phyloP scores from a whole-genome alignment of 2,888 invertebrate genomes.

The Drosophila atripex region DNA sequence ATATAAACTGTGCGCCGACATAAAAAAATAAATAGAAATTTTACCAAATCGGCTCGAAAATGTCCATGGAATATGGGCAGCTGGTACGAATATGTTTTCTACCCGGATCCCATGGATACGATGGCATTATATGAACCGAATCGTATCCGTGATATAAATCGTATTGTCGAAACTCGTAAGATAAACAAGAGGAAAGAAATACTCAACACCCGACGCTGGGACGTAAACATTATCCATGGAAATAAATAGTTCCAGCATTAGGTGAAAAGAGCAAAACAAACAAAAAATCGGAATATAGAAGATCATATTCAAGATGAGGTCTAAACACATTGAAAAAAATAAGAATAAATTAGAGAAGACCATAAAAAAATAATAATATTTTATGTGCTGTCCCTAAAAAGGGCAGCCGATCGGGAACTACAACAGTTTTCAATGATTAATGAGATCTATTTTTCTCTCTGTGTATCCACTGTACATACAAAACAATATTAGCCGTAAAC shows the following conservation, averaged over 20 bases:
- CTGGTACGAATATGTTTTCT: background rate
- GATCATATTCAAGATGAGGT: conserved; percentile 39
- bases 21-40: conserved; percentile 64
- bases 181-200: conserved; percentile 56
- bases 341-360: no score
- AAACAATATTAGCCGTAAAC: conserved; percentile 22
- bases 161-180: conserved; percentile 67
- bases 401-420: no score
- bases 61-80: background rate
- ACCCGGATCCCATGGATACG: background rate
- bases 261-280: background rate
- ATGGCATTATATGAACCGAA: conserved; percentile 17
- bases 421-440: no score
- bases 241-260: conserved; percentile 27
- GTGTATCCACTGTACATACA: background rate
- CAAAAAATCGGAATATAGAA: conserved; percentile 1
- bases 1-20: conserved; percentile 72
- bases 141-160: conserved; percentile 63
- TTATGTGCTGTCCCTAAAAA: no score
- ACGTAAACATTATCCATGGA: conserved; percentile 28
- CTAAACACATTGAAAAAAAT: background rate
- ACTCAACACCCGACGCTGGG: conserved; percentile 40
- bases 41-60: background rate
- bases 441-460: background rate
- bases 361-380: background rate